phyloP scores from a whole-genome alignment of 1,140 invertebrate genomes.

The Papilio glaucus region DNA sequence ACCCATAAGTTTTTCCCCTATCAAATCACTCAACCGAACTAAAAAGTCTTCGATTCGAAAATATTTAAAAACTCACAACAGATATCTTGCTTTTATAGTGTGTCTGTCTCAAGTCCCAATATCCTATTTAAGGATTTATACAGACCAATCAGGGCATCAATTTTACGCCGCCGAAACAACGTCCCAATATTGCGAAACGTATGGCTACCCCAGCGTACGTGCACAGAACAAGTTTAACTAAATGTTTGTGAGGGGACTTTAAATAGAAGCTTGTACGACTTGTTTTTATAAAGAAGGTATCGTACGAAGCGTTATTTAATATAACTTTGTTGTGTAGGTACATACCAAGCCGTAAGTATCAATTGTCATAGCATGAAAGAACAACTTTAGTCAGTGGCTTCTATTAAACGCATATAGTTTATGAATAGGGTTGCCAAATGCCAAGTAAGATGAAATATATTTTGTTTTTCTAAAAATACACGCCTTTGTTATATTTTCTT shows the following conservation, averaged over 20 bases:
- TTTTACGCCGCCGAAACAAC: not conserved
- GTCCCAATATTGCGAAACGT: not conserved
- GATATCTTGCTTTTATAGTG: too few species aligned
- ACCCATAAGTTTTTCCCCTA: too few species aligned
- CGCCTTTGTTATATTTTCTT: too few species aligned
- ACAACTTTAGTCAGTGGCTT: not conserved
- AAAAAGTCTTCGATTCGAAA: too few species aligned
- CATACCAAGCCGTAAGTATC: not conserved
- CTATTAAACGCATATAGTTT: not conserved
- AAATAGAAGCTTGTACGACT: constrained; percentile 32
- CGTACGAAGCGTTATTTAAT: constrained; percentile 11
- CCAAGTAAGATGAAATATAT: too few species aligned
- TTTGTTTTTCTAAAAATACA: too few species aligned
- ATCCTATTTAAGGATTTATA: too few species aligned
- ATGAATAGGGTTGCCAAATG: not conserved
- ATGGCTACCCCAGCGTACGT: not conserved
- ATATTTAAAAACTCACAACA: too few species aligned
- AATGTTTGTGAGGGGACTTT: constrained; percentile 30
- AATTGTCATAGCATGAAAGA: not conserved
- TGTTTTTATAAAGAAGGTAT: constrained; percentile 28
- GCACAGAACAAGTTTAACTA: constrained; percentile 22
- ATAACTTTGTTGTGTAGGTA: not conserved
- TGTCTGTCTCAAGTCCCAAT: too few species aligned
- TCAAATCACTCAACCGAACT: too few species aligned
- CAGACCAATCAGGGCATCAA: too few species aligned